phyloP scores from a whole-genome alignment of 2,797 vertebrate genomes.

The Sebastes trivittatus region DNA sequence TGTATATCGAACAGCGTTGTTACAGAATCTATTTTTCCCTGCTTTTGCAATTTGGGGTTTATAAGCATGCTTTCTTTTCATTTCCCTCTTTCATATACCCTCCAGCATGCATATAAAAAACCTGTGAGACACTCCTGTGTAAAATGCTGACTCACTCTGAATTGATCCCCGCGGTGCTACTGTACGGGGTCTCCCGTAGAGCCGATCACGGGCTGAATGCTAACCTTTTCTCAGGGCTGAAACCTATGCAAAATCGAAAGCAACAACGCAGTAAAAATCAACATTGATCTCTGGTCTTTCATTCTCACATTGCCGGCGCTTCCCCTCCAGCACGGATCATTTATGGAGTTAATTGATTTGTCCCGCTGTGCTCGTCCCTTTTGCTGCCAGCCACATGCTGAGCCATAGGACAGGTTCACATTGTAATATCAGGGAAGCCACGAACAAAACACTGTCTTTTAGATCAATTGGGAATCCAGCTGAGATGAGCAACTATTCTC shows the following conservation, averaged over 20 bases:
- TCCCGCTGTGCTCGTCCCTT: conserved; percentile 55
- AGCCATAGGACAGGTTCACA: conserved; percentile 46
- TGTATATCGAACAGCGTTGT: conserved; percentile 36
- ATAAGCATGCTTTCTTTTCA: not conserved
- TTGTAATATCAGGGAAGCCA: conserved; percentile 34
- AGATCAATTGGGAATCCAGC: conserved; percentile 51
- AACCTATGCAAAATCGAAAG: conserved; percentile 32
- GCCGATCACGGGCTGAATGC: conserved; percentile 29
- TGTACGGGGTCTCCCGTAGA: conserved; percentile 29
- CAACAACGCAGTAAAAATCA: conserved; percentile 31
- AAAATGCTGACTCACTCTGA: conserved; percentile 60
- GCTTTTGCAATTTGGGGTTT: conserved; percentile 36
- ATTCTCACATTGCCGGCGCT: conserved; percentile 33
- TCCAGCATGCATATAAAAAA: conserved; percentile 37
- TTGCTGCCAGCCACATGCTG: conserved; percentile 48
- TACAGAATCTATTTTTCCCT: conserved; percentile 31
- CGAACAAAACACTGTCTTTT: conserved; percentile 36
- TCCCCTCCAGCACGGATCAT: conserved; percentile 51
- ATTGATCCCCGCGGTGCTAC: conserved; percentile 45
- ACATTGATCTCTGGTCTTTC: conserved; percentile 54
- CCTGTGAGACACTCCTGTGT: conserved; percentile 1
- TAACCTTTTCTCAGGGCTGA: conserved; percentile 23
- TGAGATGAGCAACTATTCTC: conserved; percentile 13
- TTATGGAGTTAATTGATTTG: conserved; percentile 72
- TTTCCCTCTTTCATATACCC: conserved; percentile 16